phyloP scores from a whole-genome alignment of 2,797 vertebrate species.

The Antrozous pallidus region DNA sequence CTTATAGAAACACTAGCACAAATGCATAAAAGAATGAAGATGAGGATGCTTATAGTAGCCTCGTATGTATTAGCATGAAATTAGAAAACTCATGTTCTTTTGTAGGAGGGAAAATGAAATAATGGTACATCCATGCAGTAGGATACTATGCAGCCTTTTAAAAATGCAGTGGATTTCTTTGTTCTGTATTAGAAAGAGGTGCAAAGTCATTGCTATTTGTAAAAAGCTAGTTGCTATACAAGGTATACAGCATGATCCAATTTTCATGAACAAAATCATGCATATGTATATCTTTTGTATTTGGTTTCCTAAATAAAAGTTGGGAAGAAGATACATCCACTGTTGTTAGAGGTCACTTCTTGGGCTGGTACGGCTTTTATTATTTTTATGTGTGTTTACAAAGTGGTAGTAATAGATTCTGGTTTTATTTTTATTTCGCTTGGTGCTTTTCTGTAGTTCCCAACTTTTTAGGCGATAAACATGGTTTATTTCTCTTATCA shows the following conservation, averaged over 20 bases:
- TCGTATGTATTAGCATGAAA: not conserved
- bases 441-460: constrained; percentile 19
- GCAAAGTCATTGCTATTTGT: not conserved
- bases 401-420: not conserved
- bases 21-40: not conserved
- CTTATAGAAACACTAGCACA: not conserved
- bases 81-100: not conserved
- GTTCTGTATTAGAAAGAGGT: not conserved
- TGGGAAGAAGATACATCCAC: not conserved
- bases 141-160: not conserved
- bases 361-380: not conserved
- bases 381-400: constrained; percentile 27
- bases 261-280: not conserved
- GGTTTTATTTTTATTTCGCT: constrained; percentile 26
- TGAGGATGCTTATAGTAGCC: not conserved
- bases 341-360: not conserved
- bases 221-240: not conserved
- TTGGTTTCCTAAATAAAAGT: not conserved
- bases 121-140: not conserved
- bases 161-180: not conserved
- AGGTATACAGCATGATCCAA: not conserved
- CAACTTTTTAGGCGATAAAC: not conserved
- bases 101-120: not conserved
- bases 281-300: not conserved
- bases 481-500: constrained; percentile 18